phyloP scores from a whole-genome alignment of 2,797 vertebrate genomes.

The Pangasius macronema region DNA sequence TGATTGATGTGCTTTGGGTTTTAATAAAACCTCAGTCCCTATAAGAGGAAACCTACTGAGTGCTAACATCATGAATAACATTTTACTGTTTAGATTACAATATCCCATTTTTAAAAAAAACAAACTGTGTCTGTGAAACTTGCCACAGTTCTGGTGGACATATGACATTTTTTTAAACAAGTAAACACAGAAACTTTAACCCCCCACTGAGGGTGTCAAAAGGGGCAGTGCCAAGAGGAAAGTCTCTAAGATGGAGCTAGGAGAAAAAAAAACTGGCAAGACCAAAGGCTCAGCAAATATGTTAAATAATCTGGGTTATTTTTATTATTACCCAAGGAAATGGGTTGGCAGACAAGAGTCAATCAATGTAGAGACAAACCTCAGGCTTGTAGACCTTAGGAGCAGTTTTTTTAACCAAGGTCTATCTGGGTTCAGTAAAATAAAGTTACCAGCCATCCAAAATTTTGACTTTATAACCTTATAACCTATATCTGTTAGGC shows the following conservation, averaged over 20 bases:
- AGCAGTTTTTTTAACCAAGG: not conserved
- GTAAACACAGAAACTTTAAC: not conserved
- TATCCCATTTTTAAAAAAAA: not conserved
- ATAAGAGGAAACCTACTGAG: not conserved
- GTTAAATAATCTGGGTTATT: not conserved
- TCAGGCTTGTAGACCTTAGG: too few relatives aligned
- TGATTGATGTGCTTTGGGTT: not conserved
- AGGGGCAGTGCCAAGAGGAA: not conserved
- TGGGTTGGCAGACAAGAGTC: not conserved
- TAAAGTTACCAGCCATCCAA: not conserved
- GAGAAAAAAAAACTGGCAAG: too few relatives aligned
- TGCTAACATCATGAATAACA: not conserved
- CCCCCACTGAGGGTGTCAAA: not conserved
- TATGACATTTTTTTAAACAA: not conserved
- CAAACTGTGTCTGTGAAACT: not conserved
- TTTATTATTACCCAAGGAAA: not conserved
- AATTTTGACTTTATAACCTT: too few relatives aligned
- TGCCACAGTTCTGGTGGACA: not conserved
- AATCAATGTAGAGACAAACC: not conserved
- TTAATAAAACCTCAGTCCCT: not conserved
- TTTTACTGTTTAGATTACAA: not conserved
- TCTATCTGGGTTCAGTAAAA: not conserved
- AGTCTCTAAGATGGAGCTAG: not conserved
- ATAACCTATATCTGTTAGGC: too few relatives aligned
- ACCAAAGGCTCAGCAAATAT: not conserved